Evolutionary conservation across 2,888 invertebrate species (phyloP).

Genomic region (Chalcosyrphus nemorum): DNA sequence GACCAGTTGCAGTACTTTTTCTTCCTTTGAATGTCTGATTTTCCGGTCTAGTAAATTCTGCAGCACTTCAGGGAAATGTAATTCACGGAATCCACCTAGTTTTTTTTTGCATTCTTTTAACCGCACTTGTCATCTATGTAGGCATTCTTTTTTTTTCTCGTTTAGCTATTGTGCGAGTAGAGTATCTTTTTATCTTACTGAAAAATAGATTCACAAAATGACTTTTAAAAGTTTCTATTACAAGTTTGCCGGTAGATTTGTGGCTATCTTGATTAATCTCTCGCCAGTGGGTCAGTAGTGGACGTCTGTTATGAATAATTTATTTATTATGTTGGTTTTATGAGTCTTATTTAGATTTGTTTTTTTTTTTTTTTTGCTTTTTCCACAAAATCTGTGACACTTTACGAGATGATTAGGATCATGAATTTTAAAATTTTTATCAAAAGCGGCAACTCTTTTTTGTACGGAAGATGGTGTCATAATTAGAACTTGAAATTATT

Average conservation of each 20-base stretch:
- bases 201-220: conserved; percentile 3
- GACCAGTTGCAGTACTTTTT: conserved; percentile 42
- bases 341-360: background rate
- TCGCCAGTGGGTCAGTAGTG: conserved; percentile 18
- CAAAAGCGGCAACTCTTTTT: background rate
- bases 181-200: background rate
- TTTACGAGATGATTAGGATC: background rate
- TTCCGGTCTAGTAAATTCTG: conserved; percentile 72
- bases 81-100: conserved; percentile 43
- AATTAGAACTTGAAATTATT: too few species aligned
- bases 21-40: conserved; percentile 60
- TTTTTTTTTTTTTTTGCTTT: background rate
- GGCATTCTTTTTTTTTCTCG: conserved; percentile 1
- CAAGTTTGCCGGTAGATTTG: background rate
- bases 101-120: conserved; percentile 21
- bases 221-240: conserved; percentile 1
- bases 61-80: conserved; percentile 38
- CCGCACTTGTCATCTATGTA: conserved; percentile 50
- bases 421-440: background rate
- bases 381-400: background rate
- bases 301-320: conserved; percentile 10
- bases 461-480: too few species aligned
- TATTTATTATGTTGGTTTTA: conserved; percentile 9
- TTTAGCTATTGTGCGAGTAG: background rate
- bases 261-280: background rate